Evolutionary conservation across 2,888 invertebrate species (phyloP).

Genomic region (Lasiommata megera): DNA sequence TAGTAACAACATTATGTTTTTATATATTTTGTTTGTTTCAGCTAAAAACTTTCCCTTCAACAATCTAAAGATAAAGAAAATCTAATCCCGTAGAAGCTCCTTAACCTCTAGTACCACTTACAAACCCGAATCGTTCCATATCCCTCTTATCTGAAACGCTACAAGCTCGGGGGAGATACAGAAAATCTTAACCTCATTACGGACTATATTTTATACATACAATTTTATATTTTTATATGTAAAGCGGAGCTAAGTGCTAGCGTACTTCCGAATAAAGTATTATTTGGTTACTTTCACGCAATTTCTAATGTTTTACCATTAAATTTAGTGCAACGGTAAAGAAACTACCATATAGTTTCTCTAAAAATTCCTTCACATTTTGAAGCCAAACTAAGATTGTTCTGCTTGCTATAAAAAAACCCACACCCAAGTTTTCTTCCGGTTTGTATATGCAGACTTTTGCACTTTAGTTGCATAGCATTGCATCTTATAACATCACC

Average conservation of each 20-base stretch:
- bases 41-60: neutral
- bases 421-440: too few relatives aligned
- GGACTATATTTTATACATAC: neutral
- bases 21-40: neutral
- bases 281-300: too few relatives aligned
- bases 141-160: constrained; percentile 12
- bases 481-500: too few relatives aligned
- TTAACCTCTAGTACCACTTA: constrained; percentile 13
- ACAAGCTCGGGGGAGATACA: constrained; percentile 8
- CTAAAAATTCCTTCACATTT: too few relatives aligned
- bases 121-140: constrained; percentile 10
- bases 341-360: too few relatives aligned
- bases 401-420: too few relatives aligned
- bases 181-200: constrained; percentile 10
- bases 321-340: too few relatives aligned
- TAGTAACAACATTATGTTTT: neutral
- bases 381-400: too few relatives aligned
- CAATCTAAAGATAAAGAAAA: constrained; percentile 13
- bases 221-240: neutral
- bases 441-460: too few relatives aligned
- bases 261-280: too few relatives aligned
- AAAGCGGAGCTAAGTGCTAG: neutral
- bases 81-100: constrained; percentile 8
- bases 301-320: too few relatives aligned
- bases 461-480: too few relatives aligned